These are phyloP conservation scores for Brachypalpus laphriformis DNA, from an alignment of 2,888 invertebrate genomes.

Conservation along the genomic window DNA sequence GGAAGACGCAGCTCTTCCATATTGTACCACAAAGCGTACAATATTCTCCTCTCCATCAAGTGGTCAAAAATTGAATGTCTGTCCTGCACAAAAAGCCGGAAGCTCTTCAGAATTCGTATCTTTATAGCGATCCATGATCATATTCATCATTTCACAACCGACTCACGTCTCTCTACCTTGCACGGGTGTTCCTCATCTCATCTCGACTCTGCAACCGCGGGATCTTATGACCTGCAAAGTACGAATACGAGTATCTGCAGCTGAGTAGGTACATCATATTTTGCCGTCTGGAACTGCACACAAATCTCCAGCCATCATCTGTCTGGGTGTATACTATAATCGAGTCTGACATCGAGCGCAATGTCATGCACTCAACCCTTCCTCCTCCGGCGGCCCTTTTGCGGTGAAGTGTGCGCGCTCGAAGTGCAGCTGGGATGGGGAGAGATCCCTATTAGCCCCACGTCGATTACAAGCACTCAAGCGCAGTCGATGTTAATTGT, in stretches of 20 bases:
- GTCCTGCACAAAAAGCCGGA: constrained; percentile 64
- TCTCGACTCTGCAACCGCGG: too few relatives aligned
- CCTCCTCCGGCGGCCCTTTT: constrained; percentile 3
- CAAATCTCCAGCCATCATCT: constrained; percentile 45
- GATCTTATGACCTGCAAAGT: constrained; percentile 34
- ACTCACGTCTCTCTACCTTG: constrained; percentile 11
- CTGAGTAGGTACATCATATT: constrained; percentile 24
- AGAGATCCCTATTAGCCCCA: constrained; percentile 36
- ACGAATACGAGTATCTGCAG: constrained; percentile 17
- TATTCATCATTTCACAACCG: constrained; percentile 40
- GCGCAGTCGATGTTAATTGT: constrained; percentile 65
- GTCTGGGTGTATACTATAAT: constrained; percentile 47
- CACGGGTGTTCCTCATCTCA: neutral
- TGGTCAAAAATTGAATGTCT: constrained; percentile 28
- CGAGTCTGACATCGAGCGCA: constrained; percentile 66
- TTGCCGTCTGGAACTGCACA: neutral
- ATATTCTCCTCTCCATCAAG: neutral
- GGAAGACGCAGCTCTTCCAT: constrained; percentile 27
- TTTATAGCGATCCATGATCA: constrained; percentile 42
- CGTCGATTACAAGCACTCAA: constrained; percentile 44
- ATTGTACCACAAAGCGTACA: neutral
- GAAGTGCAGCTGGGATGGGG: constrained; percentile 29
- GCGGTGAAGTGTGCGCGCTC: constrained; percentile 11
- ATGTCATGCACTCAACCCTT: constrained; percentile 49
- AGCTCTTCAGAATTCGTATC: constrained; percentile 50